Evolutionary conservation across 2,888 invertebrate genomes (phyloP).

Genomic region (Baronia brevicornis): DNA sequence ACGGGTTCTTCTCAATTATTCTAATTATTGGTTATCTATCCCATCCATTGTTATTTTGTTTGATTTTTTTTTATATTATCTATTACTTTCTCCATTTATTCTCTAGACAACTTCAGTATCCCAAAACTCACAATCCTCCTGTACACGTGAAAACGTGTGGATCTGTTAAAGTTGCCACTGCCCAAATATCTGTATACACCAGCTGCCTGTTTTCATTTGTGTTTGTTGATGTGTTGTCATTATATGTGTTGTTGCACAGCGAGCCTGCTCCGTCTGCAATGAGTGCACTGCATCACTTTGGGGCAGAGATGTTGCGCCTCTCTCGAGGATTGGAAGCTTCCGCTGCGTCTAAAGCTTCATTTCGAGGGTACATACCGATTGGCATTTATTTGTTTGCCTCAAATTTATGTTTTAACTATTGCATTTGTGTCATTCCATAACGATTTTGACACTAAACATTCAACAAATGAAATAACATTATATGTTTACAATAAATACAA

Average conservation of each 20-base stretch:
- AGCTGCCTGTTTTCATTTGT: conserved; percentile 24
- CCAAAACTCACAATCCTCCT: too few species aligned
- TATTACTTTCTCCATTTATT: too few species aligned
- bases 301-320: conserved; percentile 89
- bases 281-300: conserved; percentile 90
- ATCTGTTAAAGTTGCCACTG: too few species aligned
- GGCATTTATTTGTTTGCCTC: conserved; percentile 44
- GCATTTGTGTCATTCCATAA: too few species aligned
- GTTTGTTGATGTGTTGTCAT: conserved; percentile 46
- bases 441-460: not conserved
- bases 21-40: too few species aligned
- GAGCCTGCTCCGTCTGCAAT: conserved; percentile 88
- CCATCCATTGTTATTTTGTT: too few species aligned
- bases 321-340: conserved; percentile 88
- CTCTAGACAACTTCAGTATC: too few species aligned
- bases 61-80: too few species aligned
- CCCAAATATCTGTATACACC: conserved; percentile 1
- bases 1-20: too few species aligned
- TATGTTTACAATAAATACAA: conserved; percentile 1
- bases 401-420: conserved; percentile 13
- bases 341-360: conserved; percentile 62
- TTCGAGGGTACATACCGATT: conserved; percentile 63
- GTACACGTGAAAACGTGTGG: too few species aligned
- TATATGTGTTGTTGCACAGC: conserved; percentile 71
- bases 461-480: conserved; percentile 10